A percentile compares a stretch with the other conserved stretches of the same genome.
These are phyloP conservation scores for Theristus sp. DNA, from an alignment of 2,888 invertebrate species.

Conservation along the genomic window DNA sequence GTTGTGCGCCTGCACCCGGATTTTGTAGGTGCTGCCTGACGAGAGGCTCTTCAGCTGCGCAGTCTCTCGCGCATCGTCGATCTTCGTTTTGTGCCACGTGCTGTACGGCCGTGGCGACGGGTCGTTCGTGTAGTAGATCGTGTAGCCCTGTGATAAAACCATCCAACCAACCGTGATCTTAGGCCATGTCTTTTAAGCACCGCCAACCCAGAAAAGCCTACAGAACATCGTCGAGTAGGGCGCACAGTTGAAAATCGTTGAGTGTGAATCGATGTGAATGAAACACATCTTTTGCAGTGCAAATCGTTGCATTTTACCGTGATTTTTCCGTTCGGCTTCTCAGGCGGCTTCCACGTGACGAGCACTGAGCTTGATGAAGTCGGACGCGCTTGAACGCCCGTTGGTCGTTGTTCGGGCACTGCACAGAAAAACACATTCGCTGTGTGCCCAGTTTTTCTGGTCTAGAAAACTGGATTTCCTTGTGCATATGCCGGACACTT, in stretches of 20 bases:
- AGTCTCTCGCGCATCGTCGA: slow-evolving; percentile 64
- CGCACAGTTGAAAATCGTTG: no score
- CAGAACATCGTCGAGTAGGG: no score
- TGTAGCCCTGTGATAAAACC: slow-evolving; percentile 5
- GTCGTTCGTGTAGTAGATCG: slow-evolving; percentile 47
- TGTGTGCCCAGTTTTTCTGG: no score
- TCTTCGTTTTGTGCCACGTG: slow-evolving; percentile 70
- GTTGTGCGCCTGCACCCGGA: slow-evolving; percentile 76
- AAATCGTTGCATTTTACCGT: not conserved
- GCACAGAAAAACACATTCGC: no score
- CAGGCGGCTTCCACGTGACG: slow-evolving; percentile 93
- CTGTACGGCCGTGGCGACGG: not conserved
- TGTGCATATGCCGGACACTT: no score
- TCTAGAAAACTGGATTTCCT: no score
- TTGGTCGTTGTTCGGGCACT: slow-evolving; percentile 69
- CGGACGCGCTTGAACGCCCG: slow-evolving; percentile 78
- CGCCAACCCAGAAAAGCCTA: no score
- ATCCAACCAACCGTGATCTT: not conserved
- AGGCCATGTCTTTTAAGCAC: no score
- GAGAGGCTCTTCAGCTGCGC: slow-evolving; percentile 78
- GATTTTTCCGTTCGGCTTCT: slow-evolving; percentile 88
- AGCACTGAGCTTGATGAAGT: slow-evolving; percentile 87
- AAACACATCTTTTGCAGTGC: no score
- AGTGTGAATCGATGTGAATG: no score
- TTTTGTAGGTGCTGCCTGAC: slow-evolving; percentile 78